A percentile compares a stretch with the other conserved stretches of the same genome.
phyloP scores from a whole-genome alignment of 2,113 vertebrate genomes.

The Antigone vipio region DNA sequence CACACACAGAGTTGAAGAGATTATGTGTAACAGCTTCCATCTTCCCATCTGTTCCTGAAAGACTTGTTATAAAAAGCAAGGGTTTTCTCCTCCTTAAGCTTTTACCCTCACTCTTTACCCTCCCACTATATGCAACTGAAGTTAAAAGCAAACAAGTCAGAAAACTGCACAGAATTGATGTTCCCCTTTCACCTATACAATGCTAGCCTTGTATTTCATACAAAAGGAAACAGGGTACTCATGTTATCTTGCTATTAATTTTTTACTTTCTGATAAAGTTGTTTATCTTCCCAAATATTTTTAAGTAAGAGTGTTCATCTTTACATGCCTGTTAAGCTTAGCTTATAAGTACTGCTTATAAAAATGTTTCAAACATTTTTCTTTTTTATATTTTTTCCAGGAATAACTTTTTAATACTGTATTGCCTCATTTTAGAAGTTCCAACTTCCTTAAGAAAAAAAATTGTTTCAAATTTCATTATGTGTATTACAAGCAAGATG shows the following conservation, averaged over 20 bases:
- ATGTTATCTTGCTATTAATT: background rate
- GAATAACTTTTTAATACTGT: background rate
- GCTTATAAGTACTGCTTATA: background rate
- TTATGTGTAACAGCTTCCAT: constrained; percentile 29
- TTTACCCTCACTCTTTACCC: background rate
- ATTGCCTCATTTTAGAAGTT: background rate
- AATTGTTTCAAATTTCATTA: background rate
- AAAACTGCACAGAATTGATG: background rate
- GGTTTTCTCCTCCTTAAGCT: background rate
- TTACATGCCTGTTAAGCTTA: background rate
- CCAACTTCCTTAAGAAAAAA: background rate
- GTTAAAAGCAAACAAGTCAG: background rate
- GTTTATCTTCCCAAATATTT: background rate
- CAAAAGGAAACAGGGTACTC: background rate
- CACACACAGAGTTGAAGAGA: background rate
- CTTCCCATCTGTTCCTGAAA: constrained; percentile 34
- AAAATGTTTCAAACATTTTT: background rate
- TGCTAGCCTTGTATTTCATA: background rate
- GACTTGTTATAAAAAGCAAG: background rate
- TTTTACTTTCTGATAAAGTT: background rate
- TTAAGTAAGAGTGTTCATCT: background rate
- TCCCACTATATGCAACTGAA: background rate
- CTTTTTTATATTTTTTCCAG: background rate
- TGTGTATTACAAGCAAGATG: background rate
- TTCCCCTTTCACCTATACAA: background rate